phyloP scores from a whole-genome alignment of 2,888 invertebrate species.

The Pardosa pseudoannulata region DNA sequence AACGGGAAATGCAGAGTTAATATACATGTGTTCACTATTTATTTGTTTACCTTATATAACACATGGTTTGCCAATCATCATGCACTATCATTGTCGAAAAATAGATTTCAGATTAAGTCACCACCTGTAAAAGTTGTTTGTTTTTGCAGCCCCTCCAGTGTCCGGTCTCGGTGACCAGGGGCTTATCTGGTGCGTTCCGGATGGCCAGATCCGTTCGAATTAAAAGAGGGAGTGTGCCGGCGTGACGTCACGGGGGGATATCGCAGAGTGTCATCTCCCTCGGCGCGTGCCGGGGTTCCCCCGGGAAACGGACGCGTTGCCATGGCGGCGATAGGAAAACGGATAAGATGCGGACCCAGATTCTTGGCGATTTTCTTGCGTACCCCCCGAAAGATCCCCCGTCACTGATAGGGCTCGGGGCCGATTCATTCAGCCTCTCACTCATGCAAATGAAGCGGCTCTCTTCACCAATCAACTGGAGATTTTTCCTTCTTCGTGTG shows the following conservation, averaged over 20 bases:
- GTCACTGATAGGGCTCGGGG: neutral
- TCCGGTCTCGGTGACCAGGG: neutral
- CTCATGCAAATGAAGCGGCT: no score
- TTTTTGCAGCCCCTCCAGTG: neutral
- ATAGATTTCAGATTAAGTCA: no score
- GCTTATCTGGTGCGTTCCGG: conserved; percentile 57
- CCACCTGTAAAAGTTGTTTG: no score
- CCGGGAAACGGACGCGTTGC: conserved; percentile 57
- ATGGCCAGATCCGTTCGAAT: conserved; percentile 60
- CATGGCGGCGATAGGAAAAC: conserved; percentile 43
- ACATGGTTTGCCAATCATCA: no score
- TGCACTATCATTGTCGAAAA: no score
- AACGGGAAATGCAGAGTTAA: no score
- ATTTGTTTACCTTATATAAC: no score
- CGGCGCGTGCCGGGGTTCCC: conserved; percentile 22
- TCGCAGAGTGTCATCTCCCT: conserved; percentile 28
- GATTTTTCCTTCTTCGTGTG: no score
- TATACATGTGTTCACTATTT: no score
- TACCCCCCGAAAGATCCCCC: conserved; percentile 40
- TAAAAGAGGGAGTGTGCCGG: conserved; percentile 47
- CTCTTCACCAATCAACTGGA: no score
- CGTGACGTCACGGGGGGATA: conserved; percentile 24
- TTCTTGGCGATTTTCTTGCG: conserved; percentile 33
- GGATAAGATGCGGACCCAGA: conserved; percentile 52
- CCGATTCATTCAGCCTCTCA: no score